Evolutionary conservation across 1,140 invertebrate species (phyloP).

Genomic region (Steinernema feltiae): DNA sequence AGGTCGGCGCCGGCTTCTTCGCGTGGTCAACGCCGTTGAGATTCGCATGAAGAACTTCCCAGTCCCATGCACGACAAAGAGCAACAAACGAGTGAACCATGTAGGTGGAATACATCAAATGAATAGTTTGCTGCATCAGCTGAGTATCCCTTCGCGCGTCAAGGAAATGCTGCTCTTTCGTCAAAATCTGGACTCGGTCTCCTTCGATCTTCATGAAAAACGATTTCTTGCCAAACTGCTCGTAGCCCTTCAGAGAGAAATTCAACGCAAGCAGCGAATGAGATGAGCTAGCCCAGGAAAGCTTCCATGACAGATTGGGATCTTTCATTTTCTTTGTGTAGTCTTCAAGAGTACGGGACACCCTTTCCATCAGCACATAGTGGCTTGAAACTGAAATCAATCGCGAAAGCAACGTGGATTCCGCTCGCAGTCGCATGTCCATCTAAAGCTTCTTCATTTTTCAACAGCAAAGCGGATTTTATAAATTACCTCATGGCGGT

Average conservation of each 20-base stretch:
- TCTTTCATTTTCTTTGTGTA: slow-evolving; percentile 20
- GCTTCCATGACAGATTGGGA: slow-evolving; percentile 13
- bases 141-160: slow-evolving; percentile 18
- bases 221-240: neutral
- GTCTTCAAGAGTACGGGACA: slow-evolving; percentile 28
- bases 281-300: neutral
- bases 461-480: neutral
- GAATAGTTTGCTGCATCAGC: slow-evolving; percentile 16
- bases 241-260: neutral
- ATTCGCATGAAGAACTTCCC: slow-evolving; percentile 46
- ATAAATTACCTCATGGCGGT: slow-evolving; percentile 35
- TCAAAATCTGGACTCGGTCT: neutral
- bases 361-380: slow-evolving; percentile 28
- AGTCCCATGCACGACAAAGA: slow-evolving; percentile 26
- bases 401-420: slow-evolving; percentile 21
- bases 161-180: slow-evolving; percentile 18
- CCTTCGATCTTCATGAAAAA: neutral
- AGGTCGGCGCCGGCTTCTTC: slow-evolving; percentile 39
- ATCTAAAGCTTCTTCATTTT: slow-evolving; percentile 1
- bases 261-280: slow-evolving; percentile 16
- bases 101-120: slow-evolving; percentile 38
- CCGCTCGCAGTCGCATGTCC: neutral
- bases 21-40: slow-evolving; percentile 41
- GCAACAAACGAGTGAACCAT: slow-evolving; percentile 23
- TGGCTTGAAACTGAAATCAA: slow-evolving; percentile 31